Conservation (phyloP, 2,888 invertebrate genomes). For the Tetrapedia diversipes region DNA sequence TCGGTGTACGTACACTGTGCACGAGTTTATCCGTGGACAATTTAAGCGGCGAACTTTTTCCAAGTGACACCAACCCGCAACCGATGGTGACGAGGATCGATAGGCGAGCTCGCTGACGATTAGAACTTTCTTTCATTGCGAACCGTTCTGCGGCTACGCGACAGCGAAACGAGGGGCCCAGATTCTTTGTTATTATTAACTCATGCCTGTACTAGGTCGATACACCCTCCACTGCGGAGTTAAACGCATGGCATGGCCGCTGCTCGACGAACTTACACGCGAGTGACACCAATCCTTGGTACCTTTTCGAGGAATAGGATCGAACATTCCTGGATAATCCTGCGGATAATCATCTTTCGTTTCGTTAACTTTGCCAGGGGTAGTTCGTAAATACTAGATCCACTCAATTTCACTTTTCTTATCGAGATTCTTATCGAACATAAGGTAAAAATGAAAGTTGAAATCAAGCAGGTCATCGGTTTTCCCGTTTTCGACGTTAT, state of each 20-base stretch:
- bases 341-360: not conserved
- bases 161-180: conserved; percentile 62
- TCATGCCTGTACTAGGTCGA: conserved; percentile 63
- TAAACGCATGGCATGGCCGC: conserved; percentile 47
- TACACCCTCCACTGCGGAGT: conserved; percentile 59
- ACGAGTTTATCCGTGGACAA: conserved; percentile 59
- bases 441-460: too few species aligned
- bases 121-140: conserved; percentile 68
- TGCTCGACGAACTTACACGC: conserved; percentile 46
- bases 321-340: conserved; percentile 3
- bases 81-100: conserved; percentile 61
- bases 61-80: too few species aligned
- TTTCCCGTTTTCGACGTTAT: too few species aligned
- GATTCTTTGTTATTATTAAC: conserved; percentile 73
- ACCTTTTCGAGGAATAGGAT: conserved; percentile 8
- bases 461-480: too few species aligned
- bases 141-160: conserved; percentile 53
- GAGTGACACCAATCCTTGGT: conserved; percentile 44
- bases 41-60: conserved; percentile 70
- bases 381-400: too few species aligned
- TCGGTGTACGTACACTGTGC: conserved; percentile 22
- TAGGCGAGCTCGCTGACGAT: conserved; percentile 59
- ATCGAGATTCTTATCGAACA: too few species aligned
- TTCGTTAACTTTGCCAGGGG: too few species aligned
- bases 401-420: too few species aligned